Base-by-base conservation (phyloP, 2,113 vertebrate genomes). In the Nymphicus hollandicus region DNA sequence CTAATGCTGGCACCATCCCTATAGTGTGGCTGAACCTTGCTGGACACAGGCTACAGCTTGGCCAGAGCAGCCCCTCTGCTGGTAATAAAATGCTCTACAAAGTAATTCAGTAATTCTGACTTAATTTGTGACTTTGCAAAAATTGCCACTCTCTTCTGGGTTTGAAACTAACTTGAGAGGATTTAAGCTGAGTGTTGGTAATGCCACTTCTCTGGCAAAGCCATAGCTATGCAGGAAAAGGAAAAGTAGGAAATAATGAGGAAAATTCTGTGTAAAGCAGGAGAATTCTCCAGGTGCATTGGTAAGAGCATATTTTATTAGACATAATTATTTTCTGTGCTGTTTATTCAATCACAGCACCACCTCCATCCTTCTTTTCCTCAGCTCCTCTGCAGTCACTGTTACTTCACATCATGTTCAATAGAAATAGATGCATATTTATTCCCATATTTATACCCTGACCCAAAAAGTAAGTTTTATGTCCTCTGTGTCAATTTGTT, bases 251-350 rank as follows among this genome's bases (percentile, higher is more conserved):
- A 88, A 93, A 91, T 93, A 78, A 96, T 78, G 77, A 95, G 55
- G 80, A 83, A 88, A 90, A 83, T 41, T 56, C 55, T 71, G 58
- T 44, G 46, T 71, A 89, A 95, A 93, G 82, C 60, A 63, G 70
- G 39, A 85, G 80, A 93, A 93, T 94, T 37, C 90, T 94, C 72
- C 52, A 71, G 82, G 69, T 94, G 76, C 83, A 52, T 41, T 91
- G 80, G 72, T 88, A 81, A 89, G 79, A 90, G 35, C 41, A 60
- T 64, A 47, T 88, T 95, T 95, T 95, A 90, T 93, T 91, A 78
- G 72, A 55, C 33, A 13, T 78, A 50, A 81, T 91, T 88, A 78
- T 88, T 91, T 94, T 95, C 66, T 90, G 46, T 52, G 60, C 85
- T 93, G 65, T 88, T 95, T 95, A 86, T 86, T 91, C 72, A 88